Evolutionary conservation across 2,113 vertebrate species (phyloP), one percentile per base, ranked within the genome.

Genomic region (Amblyornis subalaris): DNA sequence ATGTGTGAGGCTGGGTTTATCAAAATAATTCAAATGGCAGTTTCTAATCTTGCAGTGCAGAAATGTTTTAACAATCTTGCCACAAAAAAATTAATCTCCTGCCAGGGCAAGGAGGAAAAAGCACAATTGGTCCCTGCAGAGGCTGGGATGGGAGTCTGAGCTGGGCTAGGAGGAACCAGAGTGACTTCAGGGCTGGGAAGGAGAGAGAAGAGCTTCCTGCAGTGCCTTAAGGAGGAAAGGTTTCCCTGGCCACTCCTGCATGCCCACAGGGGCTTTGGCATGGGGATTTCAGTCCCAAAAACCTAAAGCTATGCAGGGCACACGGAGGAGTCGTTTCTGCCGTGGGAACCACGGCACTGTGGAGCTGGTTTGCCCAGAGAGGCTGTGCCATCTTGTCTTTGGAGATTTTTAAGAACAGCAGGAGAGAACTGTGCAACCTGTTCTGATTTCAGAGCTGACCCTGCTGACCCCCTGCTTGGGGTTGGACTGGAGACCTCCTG

Each of bases 1-100:
- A 97, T 95, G 94, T 96, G 51, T 74, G 93, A 79, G 84, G 40
- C n/a, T 87, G 50, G 26, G 38, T 82, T 96, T 93, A 93, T 94
- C 89, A 53, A 42, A 67, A 47, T 58, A 33, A 48, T 64, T 82
- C 20, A 57, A 87, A 79, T 54, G 85, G 62, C 74, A 79, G 35
- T 38, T 94, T 62, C 95, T 96, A 95, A 96, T 96, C 95, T 96
- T 62, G 72, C 1, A 0, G 38, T 35, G 45, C 87, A 96, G 93
- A 85, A 89, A 58, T 57, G 62, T 94, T 95, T 96, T 76, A 90
- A 92, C 50, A 62, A 35, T 65, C 83, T 86, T 36, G 61, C 24
- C 5, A 3, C 29, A 15, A 78, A 89, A 64, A 78, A 73, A 35
- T 47, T 26, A 50, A 53, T 62, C 38, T 81, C 26, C 57, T 42